These are phyloP conservation scores for Macroramphosus scolopax DNA, from an alignment of 2,797 vertebrate genomes.

Conservation along the genomic window DNA sequence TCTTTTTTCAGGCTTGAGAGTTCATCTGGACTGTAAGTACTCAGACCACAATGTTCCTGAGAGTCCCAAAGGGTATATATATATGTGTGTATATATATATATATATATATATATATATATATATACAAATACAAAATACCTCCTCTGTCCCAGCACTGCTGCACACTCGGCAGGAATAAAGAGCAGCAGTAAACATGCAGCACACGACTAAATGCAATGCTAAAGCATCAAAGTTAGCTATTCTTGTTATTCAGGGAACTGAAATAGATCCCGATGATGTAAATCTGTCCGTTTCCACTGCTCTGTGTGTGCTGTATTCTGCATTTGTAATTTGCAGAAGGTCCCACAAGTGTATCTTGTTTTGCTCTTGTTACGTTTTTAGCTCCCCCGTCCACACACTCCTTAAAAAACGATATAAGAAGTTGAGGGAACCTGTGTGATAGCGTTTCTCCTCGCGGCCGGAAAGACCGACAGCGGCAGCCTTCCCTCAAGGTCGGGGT, in stretches of 20 bases:
- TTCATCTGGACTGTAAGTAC: constrained; percentile 59
- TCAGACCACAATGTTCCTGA: constrained; percentile 54
- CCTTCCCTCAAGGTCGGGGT: constrained; percentile 56
- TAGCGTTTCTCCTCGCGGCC: constrained; percentile 8
- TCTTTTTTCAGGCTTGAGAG: constrained; percentile 62
- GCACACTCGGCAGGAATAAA: constrained; percentile 47
- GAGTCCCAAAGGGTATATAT: not conserved
- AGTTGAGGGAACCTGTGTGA: constrained; percentile 11
- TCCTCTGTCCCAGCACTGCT: constrained; percentile 57
- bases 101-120: too few species aligned
- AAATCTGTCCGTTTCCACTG: too few species aligned
- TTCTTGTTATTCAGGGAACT: not conserved
- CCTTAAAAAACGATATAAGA: too few species aligned
- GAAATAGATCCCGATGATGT: too few species aligned
- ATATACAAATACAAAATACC: constrained; percentile 68
- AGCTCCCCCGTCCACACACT: too few species aligned
- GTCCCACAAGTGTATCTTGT: not conserved
- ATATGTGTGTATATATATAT: too few species aligned
- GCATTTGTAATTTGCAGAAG: too few species aligned
- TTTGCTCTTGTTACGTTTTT: not conserved
- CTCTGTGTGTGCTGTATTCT: too few species aligned
- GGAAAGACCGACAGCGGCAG: constrained; percentile 10
- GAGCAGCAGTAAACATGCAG: constrained; percentile 29
- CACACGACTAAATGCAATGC: constrained; percentile 2
- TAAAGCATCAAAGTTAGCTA: not conserved